These are phyloP conservation scores for Poecilobothrus nobilitatus DNA, from an alignment of 2,888 invertebrate species.

Conservation along the genomic window DNA sequence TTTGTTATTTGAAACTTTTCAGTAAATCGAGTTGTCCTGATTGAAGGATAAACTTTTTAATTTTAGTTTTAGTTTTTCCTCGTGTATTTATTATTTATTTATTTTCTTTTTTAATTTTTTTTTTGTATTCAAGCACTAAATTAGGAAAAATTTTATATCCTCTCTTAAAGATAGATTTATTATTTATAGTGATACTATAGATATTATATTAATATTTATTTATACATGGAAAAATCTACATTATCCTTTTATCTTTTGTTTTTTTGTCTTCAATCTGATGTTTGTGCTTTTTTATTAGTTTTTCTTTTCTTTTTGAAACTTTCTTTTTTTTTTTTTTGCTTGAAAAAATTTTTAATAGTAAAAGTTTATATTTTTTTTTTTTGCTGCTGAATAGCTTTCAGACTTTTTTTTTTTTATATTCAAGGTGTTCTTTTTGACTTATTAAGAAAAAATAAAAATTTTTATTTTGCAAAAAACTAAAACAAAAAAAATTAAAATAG, in stretches of 20 bases:
- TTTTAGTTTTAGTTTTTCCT: not conserved
- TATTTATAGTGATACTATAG: too few relatives aligned
- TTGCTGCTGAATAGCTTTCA: not conserved
- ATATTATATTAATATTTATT: too few relatives aligned
- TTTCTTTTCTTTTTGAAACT: not conserved
- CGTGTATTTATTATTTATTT: too few relatives aligned
- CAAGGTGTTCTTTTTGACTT: not conserved
- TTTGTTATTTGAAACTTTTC: not conserved
- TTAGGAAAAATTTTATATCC: too few relatives aligned
- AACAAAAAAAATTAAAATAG: not conserved
- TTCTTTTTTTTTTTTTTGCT: not conserved
- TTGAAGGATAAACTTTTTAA: slow-evolving; percentile 6
- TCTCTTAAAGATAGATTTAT: too few relatives aligned
- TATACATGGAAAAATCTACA: too few relatives aligned
- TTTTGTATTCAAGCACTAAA: too few relatives aligned
- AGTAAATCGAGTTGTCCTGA: slow-evolving; percentile 1
- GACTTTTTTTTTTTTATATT: not conserved
- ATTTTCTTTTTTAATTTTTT: too few relatives aligned
- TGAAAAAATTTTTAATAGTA: not conserved
- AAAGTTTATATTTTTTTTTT: not conserved
- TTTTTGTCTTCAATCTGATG: too few relatives aligned
- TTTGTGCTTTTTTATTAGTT: not conserved
- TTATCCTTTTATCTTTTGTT: too few relatives aligned
- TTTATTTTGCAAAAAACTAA: not conserved
- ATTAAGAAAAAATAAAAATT: not conserved